Conservation (phyloP, 2,797 vertebrate species). For the Ctenosaura bakeri region DNA sequence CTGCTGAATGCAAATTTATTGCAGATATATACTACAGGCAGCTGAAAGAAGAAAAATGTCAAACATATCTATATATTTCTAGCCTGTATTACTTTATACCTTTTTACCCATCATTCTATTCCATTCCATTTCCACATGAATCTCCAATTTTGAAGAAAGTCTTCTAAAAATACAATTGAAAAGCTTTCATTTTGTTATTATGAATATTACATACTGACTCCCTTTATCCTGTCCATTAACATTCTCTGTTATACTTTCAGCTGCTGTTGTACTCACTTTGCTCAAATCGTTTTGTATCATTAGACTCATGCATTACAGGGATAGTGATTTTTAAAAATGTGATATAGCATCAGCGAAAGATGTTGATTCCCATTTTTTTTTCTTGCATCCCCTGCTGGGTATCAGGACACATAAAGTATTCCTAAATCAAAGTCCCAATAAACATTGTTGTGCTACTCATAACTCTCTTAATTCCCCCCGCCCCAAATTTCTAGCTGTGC, state of each 20-base stretch:
- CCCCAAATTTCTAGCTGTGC: conserved; percentile 19
- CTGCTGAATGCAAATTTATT: not conserved
- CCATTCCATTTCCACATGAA: not conserved
- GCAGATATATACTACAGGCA: not conserved
- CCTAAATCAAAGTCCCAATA: conserved; percentile 20
- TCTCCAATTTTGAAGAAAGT: not conserved
- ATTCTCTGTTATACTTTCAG: not conserved
- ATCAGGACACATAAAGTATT: not conserved
- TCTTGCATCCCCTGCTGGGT: not conserved
- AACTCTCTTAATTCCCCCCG: not conserved
- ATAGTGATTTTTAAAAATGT: not conserved
- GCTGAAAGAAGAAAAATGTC: not conserved
- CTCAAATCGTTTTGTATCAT: not conserved
- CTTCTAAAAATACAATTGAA: not conserved
- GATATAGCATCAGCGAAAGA: not conserved
- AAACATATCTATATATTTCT: not conserved
- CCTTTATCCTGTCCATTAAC: not conserved
- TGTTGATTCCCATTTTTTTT: not conserved
- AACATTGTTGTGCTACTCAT: conserved; percentile 6
- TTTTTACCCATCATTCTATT: not conserved
- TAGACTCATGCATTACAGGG: not conserved
- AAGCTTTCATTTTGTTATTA: not conserved
- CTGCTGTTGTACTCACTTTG: not conserved
- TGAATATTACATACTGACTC: not conserved
- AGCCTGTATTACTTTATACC: not conserved